Evolutionary conservation across 23 tunicate species (phyloP), one percentile per base, ranked within the genome.

Genomic region (Botrylloides violaceus): DNA sequence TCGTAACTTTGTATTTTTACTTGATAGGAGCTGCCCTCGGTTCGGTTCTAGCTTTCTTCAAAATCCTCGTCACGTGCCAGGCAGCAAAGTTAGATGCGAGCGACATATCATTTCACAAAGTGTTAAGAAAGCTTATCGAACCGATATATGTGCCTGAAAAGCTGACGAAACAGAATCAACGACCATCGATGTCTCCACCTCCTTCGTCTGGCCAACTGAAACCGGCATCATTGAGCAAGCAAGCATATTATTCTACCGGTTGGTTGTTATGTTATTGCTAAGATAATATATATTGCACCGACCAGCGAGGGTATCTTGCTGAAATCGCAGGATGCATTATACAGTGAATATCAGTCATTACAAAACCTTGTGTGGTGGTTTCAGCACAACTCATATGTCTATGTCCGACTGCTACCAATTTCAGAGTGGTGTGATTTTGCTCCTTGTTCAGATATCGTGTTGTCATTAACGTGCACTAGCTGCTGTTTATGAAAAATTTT

Each of bases 191-290:
- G 60, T 68, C 74, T 23, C 74, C 74, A 5, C 74, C 74, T 4
- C 74, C 74, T 5, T 68, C 74, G 26, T 38, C 74, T 5, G 74
- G 74, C 39, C 74, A 68, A 2, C 15, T 31, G 4, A 0, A 28
- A 39, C 57, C 39, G 15, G 65, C 22, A 37, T 4, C 56, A n/a
- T 39, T 68, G 74, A 68, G 86, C 85, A 90, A 90, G 58, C 97
- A 90, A 83, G 97, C 97, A 49, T 90, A 71, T 53, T 80, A 90
- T 60, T 90, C 97, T 2, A 90, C 90, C 32, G 97, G 97, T 90
- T 2, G 3, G 71, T 29, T 18, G 22, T 1, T 48, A n/a, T n/a
- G n/a, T n/a, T n/a, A n/a, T n/a, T n/a, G n/a, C n/a, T n/a, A n/a
- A n/a, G n/a, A n/a, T n/a, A n/a, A n/a, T n/a, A n/a, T n/a, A n/a